Conservation (phyloP, 92 coral and sea anemone species). For the Phenganax subtilis region DNA sequence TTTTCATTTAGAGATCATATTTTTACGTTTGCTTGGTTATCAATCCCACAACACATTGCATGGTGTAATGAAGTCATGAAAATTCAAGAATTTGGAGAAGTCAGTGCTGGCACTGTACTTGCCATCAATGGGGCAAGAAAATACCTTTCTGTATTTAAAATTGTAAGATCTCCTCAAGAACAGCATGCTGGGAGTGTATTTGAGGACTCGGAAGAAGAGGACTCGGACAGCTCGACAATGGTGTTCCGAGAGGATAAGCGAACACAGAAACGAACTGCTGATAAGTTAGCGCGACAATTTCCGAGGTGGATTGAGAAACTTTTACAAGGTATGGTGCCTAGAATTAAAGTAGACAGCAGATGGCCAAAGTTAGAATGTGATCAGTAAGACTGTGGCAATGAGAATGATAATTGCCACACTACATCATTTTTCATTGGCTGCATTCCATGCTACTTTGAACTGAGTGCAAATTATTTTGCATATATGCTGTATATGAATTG, state of each 20-base stretch:
- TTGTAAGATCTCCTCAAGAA: conserved; percentile 44
- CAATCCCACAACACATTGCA: conserved; percentile 71
- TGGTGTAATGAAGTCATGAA: conserved; percentile 98
- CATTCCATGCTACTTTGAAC: no score
- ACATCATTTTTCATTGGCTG: no score
- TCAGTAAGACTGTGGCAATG: not conserved
- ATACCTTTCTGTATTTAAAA: conserved; percentile 71
- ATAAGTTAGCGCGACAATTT: conserved; percentile 58
- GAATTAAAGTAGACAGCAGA: conserved; percentile 54
- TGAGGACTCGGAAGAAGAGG: conserved; percentile 67
- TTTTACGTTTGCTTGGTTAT: conserved; percentile 81
- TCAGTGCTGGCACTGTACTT: conserved; percentile 80
- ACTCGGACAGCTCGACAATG: conserved; percentile 42
- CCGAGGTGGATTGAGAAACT: conserved; percentile 79
- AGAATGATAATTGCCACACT: no score
- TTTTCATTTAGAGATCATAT: conserved; percentile 39
- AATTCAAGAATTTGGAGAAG: conserved; percentile 77
- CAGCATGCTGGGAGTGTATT: conserved; percentile 73
- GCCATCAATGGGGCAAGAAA: conserved; percentile 75
- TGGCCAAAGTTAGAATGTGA: conserved; percentile 68
- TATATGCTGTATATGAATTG: no score
- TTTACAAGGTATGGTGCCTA: conserved; percentile 70
- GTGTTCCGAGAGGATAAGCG: conserved; percentile 55
- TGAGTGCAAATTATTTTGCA: no score
- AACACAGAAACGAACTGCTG: conserved; percentile 65